Evolutionary conservation across 2,113 vertebrate genomes (phyloP), one percentile per base, ranked within the genome.

Genomic region (Pangasianodon gigas): DNA sequence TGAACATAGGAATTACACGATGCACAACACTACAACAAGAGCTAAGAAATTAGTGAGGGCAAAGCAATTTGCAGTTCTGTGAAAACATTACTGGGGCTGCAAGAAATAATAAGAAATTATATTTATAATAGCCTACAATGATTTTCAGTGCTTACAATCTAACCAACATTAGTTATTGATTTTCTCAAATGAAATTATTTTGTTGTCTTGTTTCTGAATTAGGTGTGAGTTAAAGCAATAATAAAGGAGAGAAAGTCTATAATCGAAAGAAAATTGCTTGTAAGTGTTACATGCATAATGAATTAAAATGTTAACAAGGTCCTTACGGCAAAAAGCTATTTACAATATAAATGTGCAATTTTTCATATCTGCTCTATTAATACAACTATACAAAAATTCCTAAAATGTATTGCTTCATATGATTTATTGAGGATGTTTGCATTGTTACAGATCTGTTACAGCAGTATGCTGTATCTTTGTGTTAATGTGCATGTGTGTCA

Each of bases 181-280:
- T 86, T 56, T 86, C 67, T 56, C 4, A 86, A 37, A 51, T 86
- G 7, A 86, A 86, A 26, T 86, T 0, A 32, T 86, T 74, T 74
- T 56, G 46, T 69, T 86, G 85, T 54, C 52, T 86, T 71, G 65
- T 86, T 71, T 86, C 21, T 37, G 51, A 56, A 86, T 86, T 71
- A 74, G 60, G 18, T 67, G 29, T 24, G 85, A 86, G 16, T 71
- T 86, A 54, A 2, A 37, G 13, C 24, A 86, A 37, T 37, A 69
- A 13, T 24, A 71, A 19, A 74, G 14, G 6, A 74, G 48, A 54
- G n/a, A 52, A 69, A 71, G 32, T 19, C n/a, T 67, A 84, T n/a
- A 46, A 46, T 10, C 84, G 74, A 71, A 74, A 74, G 29, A 56
- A 74, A 80, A n/a, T 65, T 65, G 51, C 69, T 77, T 77, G 29